These are phyloP conservation scores for Megalops atlanticus DNA, from an alignment of 2,113 vertebrate species.

Conservation along the genomic window DNA sequence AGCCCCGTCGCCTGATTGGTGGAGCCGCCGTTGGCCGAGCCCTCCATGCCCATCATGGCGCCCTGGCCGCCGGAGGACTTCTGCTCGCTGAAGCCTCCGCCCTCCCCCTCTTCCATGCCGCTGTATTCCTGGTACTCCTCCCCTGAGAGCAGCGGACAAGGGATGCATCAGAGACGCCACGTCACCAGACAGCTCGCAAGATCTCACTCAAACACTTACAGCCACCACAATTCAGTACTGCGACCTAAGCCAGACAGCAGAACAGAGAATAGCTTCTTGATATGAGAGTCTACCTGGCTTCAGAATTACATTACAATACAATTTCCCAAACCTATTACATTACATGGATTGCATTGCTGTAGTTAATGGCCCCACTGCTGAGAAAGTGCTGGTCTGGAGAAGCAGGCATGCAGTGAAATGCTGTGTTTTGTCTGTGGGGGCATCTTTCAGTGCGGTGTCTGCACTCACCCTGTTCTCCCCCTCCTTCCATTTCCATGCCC, in stretches of 20 bases:
- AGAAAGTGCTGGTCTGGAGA: too few species aligned
- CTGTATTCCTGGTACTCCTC: constrained; percentile 78
- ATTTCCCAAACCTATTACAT: too few species aligned
- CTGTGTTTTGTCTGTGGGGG: background rate
- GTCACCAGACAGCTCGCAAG: background rate
- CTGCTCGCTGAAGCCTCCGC: constrained; percentile 53
- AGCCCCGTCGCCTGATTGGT: constrained; percentile 62
- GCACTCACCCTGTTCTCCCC: constrained; percentile 57
- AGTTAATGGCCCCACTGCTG: too few species aligned
- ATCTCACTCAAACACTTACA: too few species aligned
- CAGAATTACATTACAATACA: too few species aligned
- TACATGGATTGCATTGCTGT: too few species aligned
- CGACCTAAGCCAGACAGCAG: too few species aligned
- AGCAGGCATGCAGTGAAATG: too few species aligned
- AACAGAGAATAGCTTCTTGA: too few species aligned
- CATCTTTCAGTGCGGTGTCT: background rate
- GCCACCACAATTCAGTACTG: too few species aligned
- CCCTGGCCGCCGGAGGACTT: constrained; percentile 59
- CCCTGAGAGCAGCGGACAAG: constrained; percentile 48
- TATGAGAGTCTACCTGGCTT: too few species aligned
- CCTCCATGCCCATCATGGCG: constrained; percentile 64
- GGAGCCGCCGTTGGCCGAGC: constrained; percentile 56
- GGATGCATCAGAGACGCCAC: background rate
- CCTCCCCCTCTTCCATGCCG: constrained; percentile 66
- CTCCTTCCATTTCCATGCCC: constrained; percentile 74